Evolutionary conservation across 23 tunicate species (phyloP), one percentile per base, ranked within the genome.

Genomic region (Oikopleura dioica): DNA sequence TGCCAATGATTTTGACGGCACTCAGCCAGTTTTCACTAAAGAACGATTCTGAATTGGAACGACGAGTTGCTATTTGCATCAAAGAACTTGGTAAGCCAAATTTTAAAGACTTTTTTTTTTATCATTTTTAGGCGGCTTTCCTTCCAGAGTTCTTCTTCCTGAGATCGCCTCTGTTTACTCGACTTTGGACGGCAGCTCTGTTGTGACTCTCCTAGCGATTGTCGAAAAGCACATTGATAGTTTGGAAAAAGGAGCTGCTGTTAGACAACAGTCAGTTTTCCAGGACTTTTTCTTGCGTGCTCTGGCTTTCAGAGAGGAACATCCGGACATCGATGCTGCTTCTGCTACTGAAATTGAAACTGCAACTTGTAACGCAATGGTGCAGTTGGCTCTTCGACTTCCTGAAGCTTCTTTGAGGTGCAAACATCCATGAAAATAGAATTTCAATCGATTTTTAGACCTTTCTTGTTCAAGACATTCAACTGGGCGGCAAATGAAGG

Each of bases 141-240:
- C 72, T 12, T 63, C 72, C 33, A 23, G 72, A 63, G 33, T 63
- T 63, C 26, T 63, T 12, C 72, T 63, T 63, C 72, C 72, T 31
- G 72, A 63, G 5, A 63, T 63, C 33, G 72, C 33, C 33, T 23
- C 72, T 28, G 72, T 63, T 63, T 63, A 21, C 33, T 28, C 29
- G 33, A 63, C 29, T 2, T 2, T 63, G 33, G 72, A 63, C 30
- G 72, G 30, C 33, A 2, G 5, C 2, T 28, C 29, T 23, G 33
- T 63, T 28, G 33, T 63, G 29, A 23, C 29, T 12, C 72, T 63
- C 26, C 26, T 63, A 31, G 30, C 26, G 5, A 63, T 63, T 12
- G 26, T 28, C 30, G 72, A 63, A 31, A 23, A 21, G 72, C 72
- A 63, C 33, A 63, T 63, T 31, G 72, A 63, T 2, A 63, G 5